Conservation (phyloP, 2,888 invertebrate genomes). For the Melinaea marsaeus region DNA sequence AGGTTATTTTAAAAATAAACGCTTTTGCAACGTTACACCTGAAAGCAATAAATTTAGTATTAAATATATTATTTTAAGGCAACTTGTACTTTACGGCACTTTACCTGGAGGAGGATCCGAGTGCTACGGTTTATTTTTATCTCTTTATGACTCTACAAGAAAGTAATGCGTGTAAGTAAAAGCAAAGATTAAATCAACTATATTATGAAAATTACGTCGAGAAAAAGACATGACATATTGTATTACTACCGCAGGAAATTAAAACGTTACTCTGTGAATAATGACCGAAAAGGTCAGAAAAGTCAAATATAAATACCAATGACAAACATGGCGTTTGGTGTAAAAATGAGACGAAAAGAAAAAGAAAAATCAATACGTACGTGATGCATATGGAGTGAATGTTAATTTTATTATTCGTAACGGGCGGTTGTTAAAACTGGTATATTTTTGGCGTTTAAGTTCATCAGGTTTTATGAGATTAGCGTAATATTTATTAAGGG, state of each 20-base stretch:
- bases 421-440: constrained; percentile 28
- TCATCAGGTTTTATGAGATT: constrained; percentile 22
- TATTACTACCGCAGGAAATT: too few relatives aligned
- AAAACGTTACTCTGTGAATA: too few relatives aligned
- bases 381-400: constrained; percentile 32
- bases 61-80: constrained; percentile 30
- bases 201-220: too few relatives aligned
- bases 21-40: constrained; percentile 28
- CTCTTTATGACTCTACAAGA: constrained; percentile 4
- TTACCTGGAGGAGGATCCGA: constrained; percentile 16
- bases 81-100: constrained; percentile 16
- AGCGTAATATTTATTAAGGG: constrained; percentile 19
- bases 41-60: constrained; percentile 31
- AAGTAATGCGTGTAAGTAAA: constrained; percentile 1
- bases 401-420: constrained; percentile 22
- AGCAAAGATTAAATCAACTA: neutral
- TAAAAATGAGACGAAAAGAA: constrained; percentile 9
- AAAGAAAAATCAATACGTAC: constrained; percentile 19
- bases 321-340: constrained; percentile 8
- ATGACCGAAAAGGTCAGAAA: neutral
- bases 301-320: constrained; percentile 5
- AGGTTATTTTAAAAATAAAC: constrained; percentile 11
- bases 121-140: constrained; percentile 13
- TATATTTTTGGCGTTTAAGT: constrained; percentile 25
- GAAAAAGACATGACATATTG: too few relatives aligned